phyloP scores from a whole-genome alignment of 1,140 invertebrate genomes.

The Scaptodrosophila lebanonensis region DNA sequence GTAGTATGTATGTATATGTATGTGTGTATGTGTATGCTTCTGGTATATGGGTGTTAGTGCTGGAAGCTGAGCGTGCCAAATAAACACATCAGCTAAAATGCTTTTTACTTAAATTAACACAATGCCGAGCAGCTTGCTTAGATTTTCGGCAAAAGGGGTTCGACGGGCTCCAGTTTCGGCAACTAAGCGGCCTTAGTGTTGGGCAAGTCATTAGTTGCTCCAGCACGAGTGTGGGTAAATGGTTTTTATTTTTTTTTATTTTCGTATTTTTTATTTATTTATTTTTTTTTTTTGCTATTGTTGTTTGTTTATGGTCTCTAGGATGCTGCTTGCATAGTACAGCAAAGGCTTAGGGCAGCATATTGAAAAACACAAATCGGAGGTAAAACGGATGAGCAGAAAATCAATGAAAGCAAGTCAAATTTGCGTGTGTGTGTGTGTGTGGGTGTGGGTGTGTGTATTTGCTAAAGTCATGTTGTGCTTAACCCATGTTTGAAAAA shows the following conservation, averaged over 20 bases:
- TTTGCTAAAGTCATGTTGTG: too few species aligned
- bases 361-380: slow-evolving; percentile 20
- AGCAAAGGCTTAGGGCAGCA: neutral
- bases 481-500: too few species aligned
- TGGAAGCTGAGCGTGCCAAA: slow-evolving; percentile 63
- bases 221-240: slow-evolving; percentile 20
- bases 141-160: slow-evolving; percentile 39
- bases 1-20: neutral
- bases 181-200: slow-evolving; percentile 35
- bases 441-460: too few species aligned
- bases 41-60: neutral
- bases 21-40: slow-evolving; percentile 9
- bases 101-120: slow-evolving; percentile 74
- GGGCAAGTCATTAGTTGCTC: slow-evolving; percentile 54
- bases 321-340: too few species aligned
- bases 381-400: slow-evolving; percentile 19
- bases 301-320: too few species aligned
- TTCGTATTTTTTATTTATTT: slow-evolving; percentile 1
- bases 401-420: slow-evolving; percentile 49
- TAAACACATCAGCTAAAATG: slow-evolving; percentile 73
- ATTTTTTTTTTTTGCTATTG: slow-evolving; percentile 13
- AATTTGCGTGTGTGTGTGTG: slow-evolving; percentile 12
- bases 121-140: slow-evolving; percentile 53
- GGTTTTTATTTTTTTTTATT: neutral
- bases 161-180: too few species aligned